Evolutionary conservation across 2,888 invertebrate genomes (phyloP).

Genomic region (Dynastes grantii): DNA sequence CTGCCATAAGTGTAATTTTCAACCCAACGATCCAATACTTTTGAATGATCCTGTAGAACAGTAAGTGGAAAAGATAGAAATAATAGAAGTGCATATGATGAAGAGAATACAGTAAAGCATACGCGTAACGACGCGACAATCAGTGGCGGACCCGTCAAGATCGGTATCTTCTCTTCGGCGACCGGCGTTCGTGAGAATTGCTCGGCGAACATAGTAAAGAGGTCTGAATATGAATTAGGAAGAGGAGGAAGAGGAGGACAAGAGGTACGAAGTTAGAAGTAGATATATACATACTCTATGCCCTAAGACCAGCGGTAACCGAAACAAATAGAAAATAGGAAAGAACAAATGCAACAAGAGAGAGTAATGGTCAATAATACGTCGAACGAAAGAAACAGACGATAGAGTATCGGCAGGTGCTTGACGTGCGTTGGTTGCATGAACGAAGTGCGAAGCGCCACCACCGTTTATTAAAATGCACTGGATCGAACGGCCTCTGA

Average conservation of each 20-base stretch:
- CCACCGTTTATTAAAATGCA: conserved; percentile 1
- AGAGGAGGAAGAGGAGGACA: neutral
- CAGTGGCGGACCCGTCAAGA: neutral
- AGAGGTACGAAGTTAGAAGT: conserved; percentile 2
- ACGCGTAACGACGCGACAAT: conserved; percentile 1
- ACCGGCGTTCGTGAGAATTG: conserved; percentile 28
- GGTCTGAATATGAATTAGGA: conserved; percentile 30
- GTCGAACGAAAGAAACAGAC: too few species aligned
- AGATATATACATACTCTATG: too few species aligned
- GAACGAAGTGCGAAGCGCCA: neutral
- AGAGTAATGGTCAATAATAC: too few species aligned
- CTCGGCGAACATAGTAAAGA: conserved; percentile 17
- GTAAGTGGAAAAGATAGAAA: too few species aligned
- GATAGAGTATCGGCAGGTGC: neutral
- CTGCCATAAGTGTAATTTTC: too few species aligned
- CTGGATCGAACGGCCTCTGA: neutral
- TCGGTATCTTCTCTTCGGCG: conserved; percentile 9
- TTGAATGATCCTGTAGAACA: too few species aligned
- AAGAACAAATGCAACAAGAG: too few species aligned
- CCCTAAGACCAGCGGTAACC: too few species aligned
- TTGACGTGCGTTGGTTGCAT: neutral
- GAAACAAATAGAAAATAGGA: too few species aligned
- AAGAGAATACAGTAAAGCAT: neutral
- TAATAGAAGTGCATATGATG: too few species aligned
- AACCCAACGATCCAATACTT: too few species aligned